Percentiles rank a stretch among this genome's conserved stretches.
These are phyloP conservation scores for Drosophila ambigua DNA, from an alignment of 1,140 invertebrate species.

Conservation along the genomic window DNA sequence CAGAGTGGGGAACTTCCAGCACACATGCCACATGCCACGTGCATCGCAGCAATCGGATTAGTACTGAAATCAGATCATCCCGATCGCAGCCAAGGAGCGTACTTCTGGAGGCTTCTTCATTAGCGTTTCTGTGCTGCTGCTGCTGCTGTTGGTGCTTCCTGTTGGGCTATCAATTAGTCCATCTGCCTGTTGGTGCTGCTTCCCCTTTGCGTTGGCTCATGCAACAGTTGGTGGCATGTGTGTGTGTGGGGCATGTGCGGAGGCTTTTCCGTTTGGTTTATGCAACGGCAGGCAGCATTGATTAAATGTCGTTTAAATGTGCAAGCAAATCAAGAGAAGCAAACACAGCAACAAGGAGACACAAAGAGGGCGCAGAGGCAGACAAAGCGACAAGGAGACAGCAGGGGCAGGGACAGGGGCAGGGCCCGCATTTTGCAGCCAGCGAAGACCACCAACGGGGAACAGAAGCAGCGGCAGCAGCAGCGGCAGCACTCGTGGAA, in stretches of 20 bases:
- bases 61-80: too few relatives aligned
- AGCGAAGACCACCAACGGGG: slow-evolving; percentile 23
- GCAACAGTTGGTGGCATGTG: slow-evolving; percentile 48
- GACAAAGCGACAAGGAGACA: neutral
- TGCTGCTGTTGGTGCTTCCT: neutral
- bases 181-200: slow-evolving; percentile 11
- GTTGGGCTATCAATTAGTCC: slow-evolving; percentile 38
- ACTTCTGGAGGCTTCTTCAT: too few relatives aligned
- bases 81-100: too few relatives aligned
- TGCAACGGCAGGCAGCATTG: slow-evolving; percentile 60
- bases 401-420: neutral
- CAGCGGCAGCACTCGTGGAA: slow-evolving; percentile 19
- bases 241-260: slow-evolving; percentile 1
- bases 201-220: slow-evolving; percentile 9
- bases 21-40: too few relatives aligned
- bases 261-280: slow-evolving; percentile 55
- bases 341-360: neutral
- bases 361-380: too few relatives aligned
- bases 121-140: slow-evolving; percentile 7
- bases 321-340: slow-evolving; percentile 67
- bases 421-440: slow-evolving; percentile 21
- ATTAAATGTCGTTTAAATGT: slow-evolving; percentile 79
- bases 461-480: neutral
- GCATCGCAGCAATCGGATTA: too few relatives aligned
- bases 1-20: too few relatives aligned